Evolutionary conservation across 2,888 invertebrate species (phyloP), one percentile per base, ranked within the genome.

Genomic region (Perizoma affinitatum): DNA sequence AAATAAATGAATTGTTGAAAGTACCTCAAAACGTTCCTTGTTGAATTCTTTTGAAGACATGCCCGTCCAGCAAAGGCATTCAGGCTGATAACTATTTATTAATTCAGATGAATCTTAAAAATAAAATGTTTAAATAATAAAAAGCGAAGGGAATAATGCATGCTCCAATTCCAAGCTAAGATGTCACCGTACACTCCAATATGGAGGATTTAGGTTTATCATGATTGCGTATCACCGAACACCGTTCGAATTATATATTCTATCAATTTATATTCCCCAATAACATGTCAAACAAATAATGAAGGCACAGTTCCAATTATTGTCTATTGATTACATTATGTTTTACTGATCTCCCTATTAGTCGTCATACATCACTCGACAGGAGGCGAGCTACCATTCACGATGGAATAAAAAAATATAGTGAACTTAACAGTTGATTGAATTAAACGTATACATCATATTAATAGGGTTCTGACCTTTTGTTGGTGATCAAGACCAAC

Each of bases 381-480:
- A 68, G 79, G 80, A 63, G 75, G 70, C 71, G 76, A 68, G 86
- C 89, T 87, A 87, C 87, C 80, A 81, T 43, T 42, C 36, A 56
- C 59, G 60, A 60, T 63, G 68, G 55, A 40, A 11, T 44, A 46
- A 6, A 44, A 11, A 54, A 73, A 22, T 22, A 22, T 74, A 76
- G 76, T 73, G 73, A 66, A 61, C 43, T 1, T 5, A 11, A 5
- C 66, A 73, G 69, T 74, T 86, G 86, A 88, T 88, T 88, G 80
- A 88, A 88, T 88, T 87, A 84, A 79, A 66, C 72, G 65, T 77
- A 88, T 90, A 75, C 79, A 88, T 89, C 88, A 88, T 82, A 63
- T 76, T 79, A 83, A 84, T 83, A 75, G 76, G 73, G 74, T 63
- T 64, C 70, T 75, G 74, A 78, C 80, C 77, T 78, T 74, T 63